Base-by-base conservation (phyloP, 2,888 invertebrate genomes). In the Nesidiocoris tenuis region DNA sequence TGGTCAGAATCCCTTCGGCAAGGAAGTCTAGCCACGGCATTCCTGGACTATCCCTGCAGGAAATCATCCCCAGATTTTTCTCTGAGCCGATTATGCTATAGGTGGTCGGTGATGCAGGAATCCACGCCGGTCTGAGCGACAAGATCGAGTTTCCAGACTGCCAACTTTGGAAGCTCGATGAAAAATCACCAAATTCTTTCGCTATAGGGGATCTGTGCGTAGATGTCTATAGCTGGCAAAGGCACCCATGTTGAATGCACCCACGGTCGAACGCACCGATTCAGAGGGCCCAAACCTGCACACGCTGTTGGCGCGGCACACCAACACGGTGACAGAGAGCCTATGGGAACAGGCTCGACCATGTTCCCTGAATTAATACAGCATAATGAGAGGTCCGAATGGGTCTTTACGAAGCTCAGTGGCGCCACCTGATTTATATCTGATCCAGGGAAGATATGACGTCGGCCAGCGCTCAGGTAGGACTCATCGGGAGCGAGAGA, bases 281-380 rank as follows among this genome's bases (percentile, higher is more conserved):
- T 39, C 39, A 39, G 12, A 39, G 12, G 5, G 12, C 39, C 39
- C 3, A 39, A 12, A 7, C 5, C 3, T 12, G 39, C 39, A 7
- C 39, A 39, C 39, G 12, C 39, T 3, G 39, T 7, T 12, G 39
- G 12, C 3, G 12, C 39, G 12, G 39, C 39, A 12, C 39, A 39
- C 39, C 39, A 39, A 39, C 39, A 39, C 39, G 39, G 39, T 39
- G 3, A 39, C 3, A 39, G 39, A 65, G 39, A 65, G 39, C 65
- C 39, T 65, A 65, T 65, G 65, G 65, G 65, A 65, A 25, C 39
- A 39, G 39, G 39, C 65, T 65, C 39, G 65, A 63, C 72, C 72
- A 72, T 72, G 61, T 72, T 72, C 72, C 61, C 72, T 72, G 72
- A 61, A 72, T 72, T 72, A 72, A 72, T 72, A 72, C 72, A 61